phyloP scores from a whole-genome alignment of 2,797 vertebrate species.

The Eulemur mongoz region DNA sequence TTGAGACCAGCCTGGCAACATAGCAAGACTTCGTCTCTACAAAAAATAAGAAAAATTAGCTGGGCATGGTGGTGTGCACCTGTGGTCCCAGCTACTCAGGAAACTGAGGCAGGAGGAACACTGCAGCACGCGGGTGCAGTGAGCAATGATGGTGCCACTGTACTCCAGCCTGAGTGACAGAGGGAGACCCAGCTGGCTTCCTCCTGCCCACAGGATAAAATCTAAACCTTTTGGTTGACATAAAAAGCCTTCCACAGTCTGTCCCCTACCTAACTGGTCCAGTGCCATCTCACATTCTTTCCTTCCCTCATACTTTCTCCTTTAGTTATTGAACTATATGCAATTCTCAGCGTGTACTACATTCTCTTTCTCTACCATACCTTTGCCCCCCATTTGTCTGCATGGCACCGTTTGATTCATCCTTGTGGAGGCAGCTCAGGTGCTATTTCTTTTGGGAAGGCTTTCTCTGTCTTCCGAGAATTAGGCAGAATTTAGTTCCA shows the following conservation, averaged over 20 bases:
- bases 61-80: too few species aligned
- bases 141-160: too few species aligned
- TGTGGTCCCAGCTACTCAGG: too few species aligned
- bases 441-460: background rate
- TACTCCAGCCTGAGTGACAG: too few species aligned
- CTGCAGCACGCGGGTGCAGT: too few species aligned
- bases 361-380: fast-evolving
- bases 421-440: background rate
- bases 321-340: background rate
- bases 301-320: background rate
- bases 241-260: background rate
- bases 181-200: background rate
- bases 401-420: background rate
- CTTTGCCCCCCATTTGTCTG: background rate
- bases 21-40: too few species aligned
- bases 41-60: too few species aligned
- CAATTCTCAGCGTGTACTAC: background rate
- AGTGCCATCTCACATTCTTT: background rate
- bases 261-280: background rate
- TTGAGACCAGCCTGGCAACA: too few species aligned
- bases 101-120: too few species aligned
- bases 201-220: background rate
- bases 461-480: background rate
- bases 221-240: background rate
- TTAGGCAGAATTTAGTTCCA: background rate